Percentiles rank a stretch among this genome's conserved stretches.
Conservation (phyloP, 1,140 invertebrate genomes). For the Teleogryllus occipitalis region DNA sequence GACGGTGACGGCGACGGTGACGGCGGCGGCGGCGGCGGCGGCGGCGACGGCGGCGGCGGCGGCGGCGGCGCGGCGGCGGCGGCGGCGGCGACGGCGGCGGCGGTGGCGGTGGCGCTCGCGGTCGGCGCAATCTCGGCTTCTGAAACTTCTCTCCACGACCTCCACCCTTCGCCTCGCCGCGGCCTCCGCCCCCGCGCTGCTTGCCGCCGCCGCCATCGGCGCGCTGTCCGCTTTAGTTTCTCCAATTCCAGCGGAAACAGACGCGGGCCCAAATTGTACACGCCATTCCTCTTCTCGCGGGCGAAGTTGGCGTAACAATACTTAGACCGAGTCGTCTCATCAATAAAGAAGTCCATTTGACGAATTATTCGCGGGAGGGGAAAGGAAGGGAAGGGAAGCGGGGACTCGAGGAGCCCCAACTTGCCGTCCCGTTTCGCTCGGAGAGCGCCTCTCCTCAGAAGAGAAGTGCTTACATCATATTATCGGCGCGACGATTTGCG, state of each 20-base stretch:
- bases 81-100: no score
- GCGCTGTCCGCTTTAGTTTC: background rate
- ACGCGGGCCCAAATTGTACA: background rate
- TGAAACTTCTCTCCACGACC: no score
- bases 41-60: no score
- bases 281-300: background rate
- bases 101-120: no score
- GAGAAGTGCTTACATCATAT: no score
- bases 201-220: background rate
- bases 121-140: no score
- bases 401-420: background rate
- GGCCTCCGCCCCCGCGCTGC: no score
- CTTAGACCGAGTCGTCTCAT: background rate
- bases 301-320: background rate
- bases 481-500: no score
- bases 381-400: background rate
- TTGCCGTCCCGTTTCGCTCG: background rate
- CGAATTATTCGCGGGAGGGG: background rate
- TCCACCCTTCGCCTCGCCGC: no score
- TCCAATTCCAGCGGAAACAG: background rate
- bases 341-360: slow-evolving; percentile 5
- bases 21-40: no score
- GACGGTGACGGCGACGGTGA: no score
- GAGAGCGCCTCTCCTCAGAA: background rate
- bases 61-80: no score